These are phyloP conservation scores for Drosophila trapezifrons DNA, from an alignment of 1,140 invertebrate genomes.

Conservation along the genomic window DNA sequence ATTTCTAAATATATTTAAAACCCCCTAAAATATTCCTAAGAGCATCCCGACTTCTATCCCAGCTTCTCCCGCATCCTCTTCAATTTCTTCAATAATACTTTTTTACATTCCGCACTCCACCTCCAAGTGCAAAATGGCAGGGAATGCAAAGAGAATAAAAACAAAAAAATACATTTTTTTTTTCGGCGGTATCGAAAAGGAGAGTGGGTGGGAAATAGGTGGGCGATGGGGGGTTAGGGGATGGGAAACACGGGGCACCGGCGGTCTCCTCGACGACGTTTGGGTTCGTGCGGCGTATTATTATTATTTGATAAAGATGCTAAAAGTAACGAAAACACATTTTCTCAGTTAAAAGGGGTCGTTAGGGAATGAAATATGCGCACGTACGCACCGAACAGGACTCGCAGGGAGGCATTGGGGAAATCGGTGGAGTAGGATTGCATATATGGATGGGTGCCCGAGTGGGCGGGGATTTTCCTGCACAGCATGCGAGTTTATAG, in stretches of 20 bases:
- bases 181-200: conserved; percentile 40
- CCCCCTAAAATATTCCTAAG: not conserved
- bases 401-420: conserved; percentile 3
- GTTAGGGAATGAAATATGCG: conserved; percentile 84
- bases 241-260: conserved; percentile 21
- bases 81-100: conserved; percentile 43
- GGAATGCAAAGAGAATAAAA: conserved; percentile 37
- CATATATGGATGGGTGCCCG: conserved; percentile 45
- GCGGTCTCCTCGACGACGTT: conserved; percentile 69
- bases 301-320: conserved; percentile 84
- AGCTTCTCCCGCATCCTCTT: conserved; percentile 22
- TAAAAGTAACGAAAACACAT: conserved; percentile 84
- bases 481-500: conserved; percentile 77
- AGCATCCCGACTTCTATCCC: not conserved
- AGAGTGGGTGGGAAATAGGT: conserved; percentile 17
- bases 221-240: conserved; percentile 24
- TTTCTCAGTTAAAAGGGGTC: conserved; percentile 84
- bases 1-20: too few species aligned
- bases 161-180: conserved; percentile 22
- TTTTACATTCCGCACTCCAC: conserved; percentile 32
- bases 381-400: conserved; percentile 76
- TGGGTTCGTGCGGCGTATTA: conserved; percentile 81
- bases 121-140: conserved; percentile 40
- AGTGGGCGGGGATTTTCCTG: conserved; percentile 35
- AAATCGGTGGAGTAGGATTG: conserved; percentile 24